Base-by-base conservation (phyloP, 2,888 invertebrate species). In the Eulithis testata region DNA sequence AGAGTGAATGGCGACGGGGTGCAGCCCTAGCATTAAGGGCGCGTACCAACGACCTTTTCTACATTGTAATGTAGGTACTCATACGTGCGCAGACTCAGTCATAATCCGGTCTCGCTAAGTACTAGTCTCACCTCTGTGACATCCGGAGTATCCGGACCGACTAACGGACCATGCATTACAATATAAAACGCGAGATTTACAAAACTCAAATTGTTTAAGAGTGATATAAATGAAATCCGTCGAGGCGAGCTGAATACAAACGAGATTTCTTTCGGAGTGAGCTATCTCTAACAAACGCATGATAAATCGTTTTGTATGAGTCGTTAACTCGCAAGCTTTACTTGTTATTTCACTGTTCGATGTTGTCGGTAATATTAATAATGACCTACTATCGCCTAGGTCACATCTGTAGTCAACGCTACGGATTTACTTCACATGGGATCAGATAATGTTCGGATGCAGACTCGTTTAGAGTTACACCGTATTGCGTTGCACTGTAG, bases 281-380 rank as follows among this genome's bases (percentile, higher is more conserved):
- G 86, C 87, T 87, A 88, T 87, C 84, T 88, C 69, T 67, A 84
- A 80, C 87, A 85, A 89, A 82, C 77, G 80, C 80, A 87, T 89
- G 90, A 91, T 90, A 84, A 88, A 91, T 91, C 73, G 89, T 87
- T 21, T 84, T 85, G 81, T 86, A 83, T 80, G 87, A 87, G 81
- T 89, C 89, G 90, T 90, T 90, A 90, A 83, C 86, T 84, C 83
- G 82, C 83, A 81, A 79, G 82, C 84, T 83, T 84, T 84, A 84
- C 88, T 85, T 85, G 87, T 89, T 87, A 88, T 88, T 87, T 88
- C 80, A 87, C 86, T 85, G 83, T 84, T 85, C 86, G 84, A 89
- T 86, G 87, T 88, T 89, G 89, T 88, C 86, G 82, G 89, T 87
- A 85, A 88, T 87, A 91, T 91, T 90, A 91, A 92, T 92, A 90